Base-by-base conservation (phyloP, 1,140 invertebrate genomes). In the Gerris buenoi region DNA sequence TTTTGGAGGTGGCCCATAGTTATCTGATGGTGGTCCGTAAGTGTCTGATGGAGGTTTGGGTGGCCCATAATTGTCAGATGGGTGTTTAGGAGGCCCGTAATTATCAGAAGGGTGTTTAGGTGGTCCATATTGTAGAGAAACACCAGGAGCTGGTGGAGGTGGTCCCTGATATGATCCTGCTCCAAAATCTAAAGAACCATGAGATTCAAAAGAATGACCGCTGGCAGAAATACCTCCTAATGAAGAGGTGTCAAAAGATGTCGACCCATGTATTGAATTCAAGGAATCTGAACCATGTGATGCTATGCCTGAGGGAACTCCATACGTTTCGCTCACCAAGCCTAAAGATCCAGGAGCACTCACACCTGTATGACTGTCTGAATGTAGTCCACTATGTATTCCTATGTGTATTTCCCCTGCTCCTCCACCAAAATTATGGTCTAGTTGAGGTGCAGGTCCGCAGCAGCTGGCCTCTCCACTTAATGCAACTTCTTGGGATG, bases 1-100 rank as follows among this genome's bases (percentile, higher is more conserved):
- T 22, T 76, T 74, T 1, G 75, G 73, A 62, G 73, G 65, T 18
- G 73, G 67, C 15, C 67, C 67, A 68, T 68, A 70, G 22, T 26
- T 63, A 29, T 33, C 63, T 68, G 64, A 59, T 59, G 68, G 68
- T 5, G 70, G 69, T 66, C 71, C 68, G 64, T 71, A 68, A 27
- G 23, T 26, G n/a, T 28, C 46, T 56, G 29, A 29, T 2, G 62
- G 64, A 22, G 22, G 56, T 59, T 23, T 23, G 25, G 61, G 64
- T n/a, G 58, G 27, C 67, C 68, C 68, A 70, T 65, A 68, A 27
- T 15, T 23, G 26, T 57, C 64, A 68, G 25, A 28, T 15, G 74
- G 70, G n/a, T n/a, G n/a, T 10, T 70, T 64, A 18, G 72, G 27
- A 1, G 58, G 27, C 67, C 68, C 68, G 68, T 65, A 68, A 27